phyloP scores from a whole-genome alignment of 2,113 vertebrate genomes.

The Lethenteron camtschaticum region DNA sequence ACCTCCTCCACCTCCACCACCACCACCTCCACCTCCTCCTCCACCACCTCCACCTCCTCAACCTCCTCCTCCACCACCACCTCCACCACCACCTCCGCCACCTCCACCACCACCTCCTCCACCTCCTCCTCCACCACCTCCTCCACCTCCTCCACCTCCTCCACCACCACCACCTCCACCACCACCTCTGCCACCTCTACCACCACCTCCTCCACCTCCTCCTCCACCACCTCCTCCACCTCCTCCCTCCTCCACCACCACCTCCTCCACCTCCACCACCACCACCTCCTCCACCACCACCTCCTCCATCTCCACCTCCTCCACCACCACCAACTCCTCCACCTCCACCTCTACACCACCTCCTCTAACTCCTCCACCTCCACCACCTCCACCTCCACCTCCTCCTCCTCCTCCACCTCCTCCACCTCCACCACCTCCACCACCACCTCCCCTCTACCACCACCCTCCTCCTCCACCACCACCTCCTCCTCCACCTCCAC shows the following conservation, averaged over 20 bases:
- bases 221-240: accelerated
- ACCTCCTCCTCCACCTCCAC: no score
- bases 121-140: accelerated
- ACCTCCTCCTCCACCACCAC: background rate
- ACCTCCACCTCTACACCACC: no score
- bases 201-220: background rate
- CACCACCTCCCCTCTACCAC: no score
- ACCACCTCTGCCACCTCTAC: accelerated
- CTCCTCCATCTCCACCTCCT: no score
- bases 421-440: no score
- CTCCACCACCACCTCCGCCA: background rate
- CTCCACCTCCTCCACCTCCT: accelerated
- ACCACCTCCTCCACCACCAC: background rate
- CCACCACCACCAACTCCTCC: no score
- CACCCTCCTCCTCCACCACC: no score
- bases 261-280: background rate
- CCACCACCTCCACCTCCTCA: background rate
- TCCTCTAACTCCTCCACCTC: no score
- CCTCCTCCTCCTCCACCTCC: no score
- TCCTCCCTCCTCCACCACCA: background rate
- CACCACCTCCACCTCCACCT: no score
- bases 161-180: accelerated
- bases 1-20: background rate
- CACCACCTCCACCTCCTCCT: background rate
- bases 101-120: accelerated